Conservation (phyloP, 2,113 vertebrate species). For the Saccopteryx leptura region DNA sequence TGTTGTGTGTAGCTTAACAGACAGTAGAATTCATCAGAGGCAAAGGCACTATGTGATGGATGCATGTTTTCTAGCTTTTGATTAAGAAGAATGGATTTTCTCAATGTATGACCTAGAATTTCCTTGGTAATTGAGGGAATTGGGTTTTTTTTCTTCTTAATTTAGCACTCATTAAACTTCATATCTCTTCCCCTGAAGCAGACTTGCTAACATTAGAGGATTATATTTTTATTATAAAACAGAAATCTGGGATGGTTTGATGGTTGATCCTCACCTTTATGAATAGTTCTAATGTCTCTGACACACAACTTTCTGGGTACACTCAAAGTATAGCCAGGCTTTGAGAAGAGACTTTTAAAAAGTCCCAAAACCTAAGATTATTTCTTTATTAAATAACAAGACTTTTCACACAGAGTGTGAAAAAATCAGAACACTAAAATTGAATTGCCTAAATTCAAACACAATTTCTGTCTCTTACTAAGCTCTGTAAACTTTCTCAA, state of each 20-base stretch:
- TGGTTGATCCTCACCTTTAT: not conserved
- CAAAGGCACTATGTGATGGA: not conserved
- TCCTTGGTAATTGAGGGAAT: not conserved
- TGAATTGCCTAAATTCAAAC: not conserved
- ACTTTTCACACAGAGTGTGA: not conserved
- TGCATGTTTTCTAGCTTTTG: not conserved
- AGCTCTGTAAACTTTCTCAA: not conserved
- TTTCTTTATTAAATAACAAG: not conserved
- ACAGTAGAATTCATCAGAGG: not conserved
- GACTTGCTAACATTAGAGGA: not conserved
- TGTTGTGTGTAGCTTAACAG: not conserved
- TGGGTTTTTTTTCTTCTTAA: not conserved
- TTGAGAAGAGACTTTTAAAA: not conserved
- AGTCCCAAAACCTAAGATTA: not conserved
- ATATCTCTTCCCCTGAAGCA: not conserved
- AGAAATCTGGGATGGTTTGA: not conserved
- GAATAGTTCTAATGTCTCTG: not conserved
- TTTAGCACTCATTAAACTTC: not conserved
- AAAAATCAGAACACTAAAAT: not conserved
- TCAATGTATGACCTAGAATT: not conserved
- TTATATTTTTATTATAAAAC: not conserved
- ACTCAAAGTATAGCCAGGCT: not conserved
- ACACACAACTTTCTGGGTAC: not conserved
- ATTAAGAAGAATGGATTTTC: conserved; percentile 44
- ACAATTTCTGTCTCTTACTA: not conserved